A percentile compares a stretch with the other conserved stretches of the same genome.
phyloP scores from a whole-genome alignment of 2,888 invertebrate genomes.

The Noctua janthe region DNA sequence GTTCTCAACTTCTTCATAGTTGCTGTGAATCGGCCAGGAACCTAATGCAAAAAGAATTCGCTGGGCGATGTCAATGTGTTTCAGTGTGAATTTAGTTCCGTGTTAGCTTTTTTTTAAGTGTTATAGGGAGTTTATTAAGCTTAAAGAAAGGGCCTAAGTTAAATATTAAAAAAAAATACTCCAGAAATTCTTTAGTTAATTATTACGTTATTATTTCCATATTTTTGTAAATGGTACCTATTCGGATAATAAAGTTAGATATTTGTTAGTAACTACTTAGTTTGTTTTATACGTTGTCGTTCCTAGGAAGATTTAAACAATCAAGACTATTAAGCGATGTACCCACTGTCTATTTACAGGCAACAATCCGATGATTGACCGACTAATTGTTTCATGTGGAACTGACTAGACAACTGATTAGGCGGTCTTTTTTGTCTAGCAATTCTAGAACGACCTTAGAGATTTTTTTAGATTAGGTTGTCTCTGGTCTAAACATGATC shows the following conservation, averaged over 20 bases:
- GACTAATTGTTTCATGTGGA: conserved; percentile 46
- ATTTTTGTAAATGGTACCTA: not conserved
- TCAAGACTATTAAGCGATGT: conserved; percentile 39
- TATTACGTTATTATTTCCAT: not conserved
- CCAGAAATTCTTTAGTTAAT: not conserved
- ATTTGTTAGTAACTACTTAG: not conserved
- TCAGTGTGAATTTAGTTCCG: conserved; percentile 42
- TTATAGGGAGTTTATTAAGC: not conserved
- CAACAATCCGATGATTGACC: conserved; percentile 49
- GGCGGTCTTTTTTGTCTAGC: conserved; percentile 45
- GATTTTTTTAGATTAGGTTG: conserved; percentile 30
- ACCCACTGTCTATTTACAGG: conserved; percentile 35
- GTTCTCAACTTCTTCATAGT: conserved; percentile 37
- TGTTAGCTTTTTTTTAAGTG: conserved; percentile 10
- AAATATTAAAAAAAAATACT: not conserved
- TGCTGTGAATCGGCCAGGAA: conserved; percentile 23
- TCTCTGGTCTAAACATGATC: not conserved
- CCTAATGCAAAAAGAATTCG: conserved; percentile 58
- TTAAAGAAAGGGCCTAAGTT: not conserved
- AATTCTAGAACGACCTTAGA: conserved; percentile 42
- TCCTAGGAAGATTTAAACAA: conserved; percentile 18
- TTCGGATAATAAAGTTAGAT: not conserved
- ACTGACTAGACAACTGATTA: conserved; percentile 59
- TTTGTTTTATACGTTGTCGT: not conserved
- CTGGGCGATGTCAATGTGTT: conserved; percentile 62